Evolutionary conservation across 1,140 invertebrate species (phyloP), one percentile per base, ranked within the genome.

Genomic region (Dendroctonus ponderosae): DNA sequence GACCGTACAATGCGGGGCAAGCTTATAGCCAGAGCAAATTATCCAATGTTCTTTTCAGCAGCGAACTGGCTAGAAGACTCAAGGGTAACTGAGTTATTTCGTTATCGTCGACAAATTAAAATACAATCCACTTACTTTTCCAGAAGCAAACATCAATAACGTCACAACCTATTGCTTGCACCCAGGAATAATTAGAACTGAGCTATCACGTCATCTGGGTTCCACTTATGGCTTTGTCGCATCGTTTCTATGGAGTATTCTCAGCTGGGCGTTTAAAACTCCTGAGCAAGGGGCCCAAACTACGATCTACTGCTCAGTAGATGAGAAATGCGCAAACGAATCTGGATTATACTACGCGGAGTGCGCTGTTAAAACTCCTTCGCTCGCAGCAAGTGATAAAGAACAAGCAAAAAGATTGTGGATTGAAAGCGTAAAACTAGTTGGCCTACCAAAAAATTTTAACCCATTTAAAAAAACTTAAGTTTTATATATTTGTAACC

Each of bases 281-380:
- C 82, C 84, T 0, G 82, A 83, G 68, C 83, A 89, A 70, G 91
- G 91, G 0, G 90, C 90, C 7, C 91, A 93, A 78, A 93, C 92
- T 0, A 86, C 87, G 2, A 80, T 96, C 46, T 85, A 91, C 73
- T 91, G 92, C 75, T 85, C 90, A 4, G 77, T 93, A 0, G 87
- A 90, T 76, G 87, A 90, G 69, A 80, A 84, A 59, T 82, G 85
- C 65, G 85, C 81, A 5, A 79, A 85, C 68, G 79, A 87, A 74
- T 86, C 84, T 71, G 89, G 90, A 66, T 72, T 86, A 62, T 79
- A 80, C 81, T 82, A 74, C 75, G 83, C 85, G 66, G 88, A 90
- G 64, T 89, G 87, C 71, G 77, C 71, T 51, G 79, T 79, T 0
- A 77, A 73, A 5, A 72, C 59, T 5, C 80, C 83, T 3, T 73